Base-by-base conservation (phyloP, 1,140 invertebrate species). In the Venturia canescens region DNA sequence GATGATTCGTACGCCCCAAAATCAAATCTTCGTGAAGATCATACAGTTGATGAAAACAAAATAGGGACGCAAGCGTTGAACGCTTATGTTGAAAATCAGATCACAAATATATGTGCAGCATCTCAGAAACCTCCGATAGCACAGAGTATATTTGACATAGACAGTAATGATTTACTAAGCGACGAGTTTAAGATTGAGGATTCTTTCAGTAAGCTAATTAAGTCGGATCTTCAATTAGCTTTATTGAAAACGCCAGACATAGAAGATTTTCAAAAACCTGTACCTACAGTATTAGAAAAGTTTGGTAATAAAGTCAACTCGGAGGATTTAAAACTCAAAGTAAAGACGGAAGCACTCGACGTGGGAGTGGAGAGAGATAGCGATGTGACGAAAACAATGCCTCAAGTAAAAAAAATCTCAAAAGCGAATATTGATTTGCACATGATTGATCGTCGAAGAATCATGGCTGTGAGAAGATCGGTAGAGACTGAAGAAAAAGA, bases 81-180 rank as follows among this genome's bases (percentile, higher is more conserved):
- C 38, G 38, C 38, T 44, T 44, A 1, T 50, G 23, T 31, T 7
- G 50, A 48, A 72, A 72, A 26, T 15, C 48, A 50, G 27, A 26
- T 26, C 23, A 18, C 16, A 18, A 9, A 9, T n/a, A 53, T 7
- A 11, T 34, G 27, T 38, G 15, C n/a, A 63, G 31, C 29, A 21
- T 21, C 21, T 50, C 16, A 34, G 9, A 34, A 15, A 23, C 13
- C 70, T 29, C 1, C 57, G 7, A n/a, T 60, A 53, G 11, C 74
- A n/a, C 26, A 66, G 16, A 82, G 81, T 77, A 82, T 82, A 26
- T 82, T 79, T 26, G 81, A 80, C 44, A 80, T 82, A 38, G 78
- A 82, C 75, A 44, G 50, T 77, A 67, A 66, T 21, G 31, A 77
- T 0, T 77, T 44, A 38, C 15, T 9, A 2, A 63, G 29, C 21